These are phyloP conservation scores for Novumbra hubbsi DNA, from an alignment of 2,797 vertebrate species.

Conservation along the genomic window DNA sequence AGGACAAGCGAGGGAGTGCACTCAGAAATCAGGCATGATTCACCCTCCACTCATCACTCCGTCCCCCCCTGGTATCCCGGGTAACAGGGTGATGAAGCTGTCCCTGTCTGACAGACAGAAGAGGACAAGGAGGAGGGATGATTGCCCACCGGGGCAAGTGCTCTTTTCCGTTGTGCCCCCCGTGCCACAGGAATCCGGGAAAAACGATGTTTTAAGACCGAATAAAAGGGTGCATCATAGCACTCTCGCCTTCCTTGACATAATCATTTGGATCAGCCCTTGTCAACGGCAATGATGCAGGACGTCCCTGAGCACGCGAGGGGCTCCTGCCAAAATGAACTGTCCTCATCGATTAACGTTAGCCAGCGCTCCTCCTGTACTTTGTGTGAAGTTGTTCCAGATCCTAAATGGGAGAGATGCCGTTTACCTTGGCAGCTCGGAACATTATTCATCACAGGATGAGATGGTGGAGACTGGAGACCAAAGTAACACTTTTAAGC, in stretches of 20 bases:
- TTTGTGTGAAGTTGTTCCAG: conserved; percentile 50
- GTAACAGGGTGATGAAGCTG: conserved; percentile 45
- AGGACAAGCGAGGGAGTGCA: neutral
- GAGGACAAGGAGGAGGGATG: conserved; percentile 3
- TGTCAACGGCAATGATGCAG: conserved; percentile 50
- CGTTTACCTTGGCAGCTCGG: conserved; percentile 38
- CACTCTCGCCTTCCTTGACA: conserved; percentile 29
- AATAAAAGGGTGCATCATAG: conserved; percentile 23
- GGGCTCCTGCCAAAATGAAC: conserved; percentile 51
- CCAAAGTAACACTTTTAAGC: too few species aligned
- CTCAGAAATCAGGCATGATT: conserved; percentile 2
- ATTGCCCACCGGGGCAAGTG: conserved; percentile 32
- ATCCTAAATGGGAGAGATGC: conserved; percentile 37
- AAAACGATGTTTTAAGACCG: conserved; percentile 25
- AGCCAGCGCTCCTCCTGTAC: conserved; percentile 46
- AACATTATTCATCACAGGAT: conserved; percentile 31
- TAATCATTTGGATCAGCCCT: conserved; percentile 50
- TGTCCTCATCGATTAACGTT: conserved; percentile 56
- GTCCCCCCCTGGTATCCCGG: conserved; percentile 19
- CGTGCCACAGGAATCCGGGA: conserved; percentile 17
- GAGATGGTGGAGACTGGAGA: conserved; percentile 6
- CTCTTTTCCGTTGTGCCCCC: conserved; percentile 18
- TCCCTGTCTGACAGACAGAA: conserved; percentile 15
- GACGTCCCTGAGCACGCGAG: conserved; percentile 33
- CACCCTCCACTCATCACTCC: conserved; percentile 25